phyloP scores from a whole-genome alignment of 2,888 invertebrate species.

The Alviniconcha strummeri region DNA sequence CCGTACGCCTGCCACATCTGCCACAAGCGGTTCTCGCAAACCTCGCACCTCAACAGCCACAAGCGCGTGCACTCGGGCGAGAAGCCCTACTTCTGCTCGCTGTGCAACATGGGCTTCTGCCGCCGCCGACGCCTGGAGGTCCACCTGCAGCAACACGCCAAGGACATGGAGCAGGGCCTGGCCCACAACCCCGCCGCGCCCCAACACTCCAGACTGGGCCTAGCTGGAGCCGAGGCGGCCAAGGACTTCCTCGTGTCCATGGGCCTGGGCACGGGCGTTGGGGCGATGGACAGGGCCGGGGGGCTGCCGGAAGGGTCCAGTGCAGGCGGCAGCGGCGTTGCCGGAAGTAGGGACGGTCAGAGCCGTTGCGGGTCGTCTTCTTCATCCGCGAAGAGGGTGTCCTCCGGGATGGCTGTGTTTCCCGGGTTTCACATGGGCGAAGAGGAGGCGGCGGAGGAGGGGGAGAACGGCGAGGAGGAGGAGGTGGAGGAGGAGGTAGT shows the following conservation, averaged over 20 bases:
- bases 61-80: constrained; percentile 54
- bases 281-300: neutral
- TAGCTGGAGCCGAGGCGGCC: neutral
- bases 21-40: constrained; percentile 56
- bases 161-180: constrained; percentile 24
- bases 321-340: too few species aligned
- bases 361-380: neutral
- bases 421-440: constrained; percentile 18
- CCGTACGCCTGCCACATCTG: constrained; percentile 58
- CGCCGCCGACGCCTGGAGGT: constrained; percentile 52
- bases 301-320: neutral
- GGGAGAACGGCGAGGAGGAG: neutral
- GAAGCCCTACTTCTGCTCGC: constrained; percentile 54
- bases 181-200: neutral
- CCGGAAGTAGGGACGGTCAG: neutral
- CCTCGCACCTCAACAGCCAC: constrained; percentile 56
- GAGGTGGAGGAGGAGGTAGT: neutral
- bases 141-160: constrained; percentile 48
- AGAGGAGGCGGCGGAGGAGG: neutral
- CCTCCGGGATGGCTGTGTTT: constrained; percentile 18
- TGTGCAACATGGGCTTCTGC: constrained; percentile 55
- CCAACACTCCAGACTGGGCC: neutral
- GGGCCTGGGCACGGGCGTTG: neutral
- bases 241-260: constrained; percentile 11
- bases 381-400: neutral